A percentile compares a stretch with the other conserved stretches of the same genome.
Evolutionary conservation across 2,888 invertebrate genomes (phyloP).

Genomic region (Ophion costatus): DNA sequence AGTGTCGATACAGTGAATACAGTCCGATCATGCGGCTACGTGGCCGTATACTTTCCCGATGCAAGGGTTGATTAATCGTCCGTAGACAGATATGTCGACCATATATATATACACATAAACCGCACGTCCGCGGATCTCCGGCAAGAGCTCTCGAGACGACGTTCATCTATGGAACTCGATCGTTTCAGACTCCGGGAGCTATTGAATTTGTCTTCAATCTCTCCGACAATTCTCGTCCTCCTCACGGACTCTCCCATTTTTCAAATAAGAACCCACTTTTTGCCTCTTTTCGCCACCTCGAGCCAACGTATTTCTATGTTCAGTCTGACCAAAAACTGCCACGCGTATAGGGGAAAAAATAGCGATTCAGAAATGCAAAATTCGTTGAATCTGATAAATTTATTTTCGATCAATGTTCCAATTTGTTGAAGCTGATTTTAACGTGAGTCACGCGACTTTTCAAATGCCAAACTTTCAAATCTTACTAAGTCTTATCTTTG

Average conservation of each 20-base stretch:
- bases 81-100: constrained; percentile 30
- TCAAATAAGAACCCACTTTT: not conserved
- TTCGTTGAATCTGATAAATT: not conserved
- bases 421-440: not conserved
- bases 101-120: not conserved
- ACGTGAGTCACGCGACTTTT: too few relatives aligned
- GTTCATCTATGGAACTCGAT: constrained; percentile 33
- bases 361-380: not conserved
- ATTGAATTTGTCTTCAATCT: constrained; percentile 45
- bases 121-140: constrained; percentile 13
- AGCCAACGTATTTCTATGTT: too few relatives aligned
- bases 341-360: too few relatives aligned
- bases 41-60: constrained; percentile 16
- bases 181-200: constrained; percentile 13
- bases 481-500: too few relatives aligned
- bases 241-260: not conserved
- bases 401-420: not conserved
- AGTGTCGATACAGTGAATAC: constrained; percentile 31
- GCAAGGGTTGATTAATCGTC: constrained; percentile 47
- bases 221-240: not conserved
- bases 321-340: too few relatives aligned
- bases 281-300: not conserved
- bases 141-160: constrained; percentile 18
- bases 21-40: constrained; percentile 20
- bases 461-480: too few relatives aligned